Conservation (phyloP, 2,888 invertebrate genomes). For the Ectobius pallidus region DNA sequence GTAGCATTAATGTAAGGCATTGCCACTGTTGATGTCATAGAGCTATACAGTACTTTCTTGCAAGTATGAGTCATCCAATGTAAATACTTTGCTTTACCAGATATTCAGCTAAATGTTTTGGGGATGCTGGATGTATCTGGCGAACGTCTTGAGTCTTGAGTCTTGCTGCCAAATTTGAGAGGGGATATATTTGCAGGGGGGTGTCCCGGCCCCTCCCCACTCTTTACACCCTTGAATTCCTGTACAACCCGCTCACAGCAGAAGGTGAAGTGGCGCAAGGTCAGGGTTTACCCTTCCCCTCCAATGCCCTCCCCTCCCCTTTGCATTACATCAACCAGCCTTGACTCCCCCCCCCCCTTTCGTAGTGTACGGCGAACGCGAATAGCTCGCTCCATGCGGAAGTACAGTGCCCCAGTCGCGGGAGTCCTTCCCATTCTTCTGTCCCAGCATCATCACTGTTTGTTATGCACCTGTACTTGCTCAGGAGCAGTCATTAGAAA, state of each 20-base stretch:
- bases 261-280: conserved; percentile 43
- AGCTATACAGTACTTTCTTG: too few species aligned
- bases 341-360: conserved; percentile 30
- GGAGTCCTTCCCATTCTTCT: conserved; percentile 2
- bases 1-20: too few species aligned
- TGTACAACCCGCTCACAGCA: conserved; percentile 16
- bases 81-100: too few species aligned
- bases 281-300: conserved; percentile 41
- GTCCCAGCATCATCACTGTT: conserved; percentile 5
- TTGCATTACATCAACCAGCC: conserved; percentile 14
- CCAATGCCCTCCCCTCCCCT: conserved; percentile 33
- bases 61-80: too few species aligned
- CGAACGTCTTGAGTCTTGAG: conserved; percentile 25
- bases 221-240: conserved; percentile 25
- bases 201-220: conserved; percentile 21
- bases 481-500: too few species aligned
- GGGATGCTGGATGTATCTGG: conserved; percentile 11
- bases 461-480: too few species aligned
- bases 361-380: neutral
- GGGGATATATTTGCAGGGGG: conserved; percentile 32
- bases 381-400: conserved; percentile 44
- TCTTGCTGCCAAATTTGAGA: conserved; percentile 32
- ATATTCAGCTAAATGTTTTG: too few species aligned
- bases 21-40: too few species aligned
- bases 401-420: conserved; percentile 36